Evolutionary conservation across 2,113 vertebrate genomes (phyloP), one percentile per base, ranked within the genome.

Genomic region (Galbula dea): DNA sequence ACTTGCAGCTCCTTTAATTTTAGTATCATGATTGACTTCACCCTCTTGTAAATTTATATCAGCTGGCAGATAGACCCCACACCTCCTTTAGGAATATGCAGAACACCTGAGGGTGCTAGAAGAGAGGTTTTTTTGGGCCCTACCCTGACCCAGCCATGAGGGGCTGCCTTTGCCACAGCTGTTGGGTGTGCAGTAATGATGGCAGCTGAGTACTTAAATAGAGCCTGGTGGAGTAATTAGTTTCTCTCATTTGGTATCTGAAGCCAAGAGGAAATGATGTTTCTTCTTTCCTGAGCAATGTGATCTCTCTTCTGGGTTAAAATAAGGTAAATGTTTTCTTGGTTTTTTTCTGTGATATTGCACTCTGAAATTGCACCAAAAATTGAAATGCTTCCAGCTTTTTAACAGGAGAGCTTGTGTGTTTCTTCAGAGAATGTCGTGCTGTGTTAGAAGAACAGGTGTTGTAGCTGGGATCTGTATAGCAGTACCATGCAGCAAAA

Each of bases 131-230:
- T n/a, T 11, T 20, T 12, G 48, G 55, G 57, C 23, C 12, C 26
- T 22, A 1, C 10, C 26, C 15, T 4, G 18, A 7, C 15, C 20
- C 19, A 0, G 0, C 8, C 4, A 0, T 3, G 9, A 27, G 37
- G 61, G 37, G 59, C 37, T 29, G 51, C 32, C 5, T 18, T 36
- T 5, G 3, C 39, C 37, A 6, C 57, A 34, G 83, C 24, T 66
- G 22, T 5, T 10, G 12, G 27, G 12, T 5, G 48, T 30, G 17
- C 39, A 29, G 3, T 39, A 20, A 17, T 0, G 4, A 7, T 2
- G 51, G 59, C 41, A 74, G 19, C 43, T 52, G 55, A 15, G 61
- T 16, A 16, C 15, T 45, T n/a, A 13, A 11, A 54, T 24, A 71
- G 30, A 27, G 39, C 22, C 9, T 14, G 4, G 29, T 7, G 41